A percentile compares a stretch with the other conserved stretches of the same genome.
phyloP scores from a whole-genome alignment of 2,888 invertebrate genomes.

The Lacanobia oleracea region DNA sequence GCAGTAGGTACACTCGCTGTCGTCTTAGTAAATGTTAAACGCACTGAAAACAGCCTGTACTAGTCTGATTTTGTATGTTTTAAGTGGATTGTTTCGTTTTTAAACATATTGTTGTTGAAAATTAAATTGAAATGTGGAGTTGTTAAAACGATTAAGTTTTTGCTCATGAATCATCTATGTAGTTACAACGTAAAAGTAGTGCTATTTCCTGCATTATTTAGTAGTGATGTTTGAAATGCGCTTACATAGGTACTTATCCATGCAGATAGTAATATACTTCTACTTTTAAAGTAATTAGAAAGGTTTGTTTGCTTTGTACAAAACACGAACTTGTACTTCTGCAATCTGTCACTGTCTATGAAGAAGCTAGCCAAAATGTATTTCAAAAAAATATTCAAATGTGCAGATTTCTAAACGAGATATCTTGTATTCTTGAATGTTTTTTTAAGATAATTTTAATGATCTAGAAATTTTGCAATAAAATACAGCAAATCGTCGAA shows the following conservation, averaged over 20 bases:
- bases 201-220: background rate
- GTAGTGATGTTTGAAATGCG: background rate
- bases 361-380: conserved; percentile 25
- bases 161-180: too few species aligned
- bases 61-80: background rate
- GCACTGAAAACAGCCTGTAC: background rate
- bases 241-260: background rate
- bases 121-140: background rate
- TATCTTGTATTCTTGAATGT: conserved; percentile 40
- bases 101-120: background rate
- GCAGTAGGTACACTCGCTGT: conserved; percentile 16
- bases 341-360: background rate
- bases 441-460: conserved; percentile 62
- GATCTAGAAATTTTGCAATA: conserved; percentile 66
- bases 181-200: background rate
- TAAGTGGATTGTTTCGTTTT: background rate
- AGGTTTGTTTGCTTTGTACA: background rate
- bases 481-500: conserved; percentile 61
- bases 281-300: background rate
- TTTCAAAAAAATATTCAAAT: conserved; percentile 61
- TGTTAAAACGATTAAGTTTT: background rate
- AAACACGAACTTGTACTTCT: conserved; percentile 35
- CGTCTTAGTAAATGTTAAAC: background rate
- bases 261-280: background rate
- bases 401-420: conserved; percentile 61